These are phyloP conservation scores for Eulemur albifrons DNA, from an alignment of 2,797 vertebrate genomes.

Conservation along the genomic window DNA sequence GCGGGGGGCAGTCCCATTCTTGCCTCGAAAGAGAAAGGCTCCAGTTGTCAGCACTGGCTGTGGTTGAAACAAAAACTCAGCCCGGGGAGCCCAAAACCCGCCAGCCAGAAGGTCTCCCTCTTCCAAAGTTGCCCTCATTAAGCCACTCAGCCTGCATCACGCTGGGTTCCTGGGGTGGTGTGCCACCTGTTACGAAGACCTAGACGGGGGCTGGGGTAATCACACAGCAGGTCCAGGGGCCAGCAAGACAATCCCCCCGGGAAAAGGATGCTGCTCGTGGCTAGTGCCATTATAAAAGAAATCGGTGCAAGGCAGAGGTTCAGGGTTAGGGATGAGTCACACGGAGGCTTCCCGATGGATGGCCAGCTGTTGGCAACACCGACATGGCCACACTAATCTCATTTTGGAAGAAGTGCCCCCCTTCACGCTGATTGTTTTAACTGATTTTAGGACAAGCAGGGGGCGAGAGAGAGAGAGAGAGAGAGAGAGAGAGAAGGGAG, in stretches of 20 bases:
- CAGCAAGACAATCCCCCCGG: not conserved
- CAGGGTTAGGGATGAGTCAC: slow-evolving; percentile 43
- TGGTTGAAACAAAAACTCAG: not conserved
- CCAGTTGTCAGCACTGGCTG: not conserved
- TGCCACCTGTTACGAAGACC: not conserved
- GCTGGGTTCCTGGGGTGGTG: not conserved
- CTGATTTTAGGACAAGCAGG: not conserved
- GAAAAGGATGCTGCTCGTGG: not conserved
- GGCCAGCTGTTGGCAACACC: slow-evolving; percentile 48
- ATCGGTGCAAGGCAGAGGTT: slow-evolving; percentile 41
- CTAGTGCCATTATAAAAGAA: not conserved
- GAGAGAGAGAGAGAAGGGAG: not conserved
- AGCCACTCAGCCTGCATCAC: not conserved
- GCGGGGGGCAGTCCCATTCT: not conserved
- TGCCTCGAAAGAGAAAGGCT: not conserved
- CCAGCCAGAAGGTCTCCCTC: not conserved
- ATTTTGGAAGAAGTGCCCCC: slow-evolving; percentile 38
- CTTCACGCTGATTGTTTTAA: not conserved
- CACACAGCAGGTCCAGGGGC: not conserved
- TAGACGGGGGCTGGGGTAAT: not conserved
- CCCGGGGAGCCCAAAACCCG: not conserved
- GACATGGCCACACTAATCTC: slow-evolving; percentile 17
- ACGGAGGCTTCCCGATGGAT: slow-evolving; percentile 43
- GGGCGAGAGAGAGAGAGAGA: not conserved
- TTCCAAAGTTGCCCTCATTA: not conserved